Evolutionary conservation across 2,113 vertebrate genomes (phyloP).

Genomic region (Urocynchramus pylzowi): DNA sequence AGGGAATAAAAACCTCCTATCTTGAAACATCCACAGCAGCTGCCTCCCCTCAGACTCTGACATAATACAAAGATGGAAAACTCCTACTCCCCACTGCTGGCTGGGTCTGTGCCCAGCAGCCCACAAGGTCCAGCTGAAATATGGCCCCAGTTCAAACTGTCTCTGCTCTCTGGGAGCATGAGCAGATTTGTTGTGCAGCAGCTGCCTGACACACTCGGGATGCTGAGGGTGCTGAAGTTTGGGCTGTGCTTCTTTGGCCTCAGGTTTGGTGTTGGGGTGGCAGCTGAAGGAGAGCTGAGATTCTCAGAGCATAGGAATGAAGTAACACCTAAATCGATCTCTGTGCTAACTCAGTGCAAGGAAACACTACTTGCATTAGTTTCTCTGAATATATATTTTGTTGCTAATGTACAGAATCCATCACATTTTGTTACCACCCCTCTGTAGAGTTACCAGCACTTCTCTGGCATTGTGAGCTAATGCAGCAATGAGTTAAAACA

Average conservation of each 20-base stretch:
- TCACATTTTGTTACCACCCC: background rate
- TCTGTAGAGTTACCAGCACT: background rate
- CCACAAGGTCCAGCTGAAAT: background rate
- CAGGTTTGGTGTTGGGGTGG: background rate
- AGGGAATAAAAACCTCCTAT: background rate
- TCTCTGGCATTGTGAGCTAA: background rate
- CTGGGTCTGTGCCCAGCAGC: slow-evolving; percentile 3
- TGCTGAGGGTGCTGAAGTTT: background rate
- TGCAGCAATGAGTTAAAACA: background rate
- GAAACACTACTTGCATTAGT: background rate
- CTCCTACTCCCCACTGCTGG: slow-evolving; percentile 19
- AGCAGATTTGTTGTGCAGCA: background rate
- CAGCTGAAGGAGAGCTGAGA: background rate
- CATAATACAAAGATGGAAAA: slow-evolving; percentile 12
- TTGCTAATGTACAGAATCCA: background rate
- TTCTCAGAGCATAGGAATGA: background rate
- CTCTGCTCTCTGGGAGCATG: background rate
- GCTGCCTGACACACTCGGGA: background rate
- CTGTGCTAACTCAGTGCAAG: background rate
- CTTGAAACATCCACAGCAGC: slow-evolving; percentile 6
- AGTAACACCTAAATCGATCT: background rate
- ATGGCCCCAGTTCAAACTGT: background rate
- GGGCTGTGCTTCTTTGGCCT: background rate
- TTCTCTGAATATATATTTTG: background rate
- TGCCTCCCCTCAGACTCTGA: slow-evolving; percentile 44